Conservation (phyloP, 2,797 vertebrate species). For the Fundulus diaphanus region DNA sequence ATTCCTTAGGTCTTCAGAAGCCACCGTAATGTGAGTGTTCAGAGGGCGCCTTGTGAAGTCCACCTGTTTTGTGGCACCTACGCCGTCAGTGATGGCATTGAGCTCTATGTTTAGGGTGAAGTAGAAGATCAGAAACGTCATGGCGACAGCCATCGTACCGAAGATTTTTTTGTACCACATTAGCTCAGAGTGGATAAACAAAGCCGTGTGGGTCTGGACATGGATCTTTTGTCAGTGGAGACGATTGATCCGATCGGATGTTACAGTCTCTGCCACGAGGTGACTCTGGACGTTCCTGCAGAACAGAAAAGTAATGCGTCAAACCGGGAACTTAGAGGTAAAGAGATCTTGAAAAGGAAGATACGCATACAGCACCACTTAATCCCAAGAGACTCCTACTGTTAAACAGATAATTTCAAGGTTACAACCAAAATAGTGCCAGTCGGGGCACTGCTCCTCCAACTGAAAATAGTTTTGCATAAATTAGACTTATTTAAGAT, state of each 20-base stretch:
- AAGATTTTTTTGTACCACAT: constrained; percentile 46
- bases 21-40: no score
- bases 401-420: neutral
- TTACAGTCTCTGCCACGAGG: constrained; percentile 5
- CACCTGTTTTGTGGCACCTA: neutral
- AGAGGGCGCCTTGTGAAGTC: rapidly evolving
- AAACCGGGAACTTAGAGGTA: neutral
- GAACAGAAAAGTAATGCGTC: neutral
- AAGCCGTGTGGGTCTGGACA: constrained; percentile 6
- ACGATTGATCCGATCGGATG: no score
- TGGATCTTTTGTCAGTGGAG: constrained; percentile 26
- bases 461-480: neutral
- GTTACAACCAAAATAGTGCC: no score
- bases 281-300: constrained; percentile 30
- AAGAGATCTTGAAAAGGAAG: neutral
- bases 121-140: constrained; percentile 60
- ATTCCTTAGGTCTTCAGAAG: constrained; percentile 36
- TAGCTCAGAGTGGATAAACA: constrained; percentile 8
- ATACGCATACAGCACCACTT: neutral
- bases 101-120: constrained; percentile 27
- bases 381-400: neutral
- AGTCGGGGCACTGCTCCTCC: no score
- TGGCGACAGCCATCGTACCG: constrained; percentile 32
- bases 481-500: neutral
- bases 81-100: neutral